phyloP scores from a whole-genome alignment of 1,140 invertebrate genomes.

The Plodia interpunctella region DNA sequence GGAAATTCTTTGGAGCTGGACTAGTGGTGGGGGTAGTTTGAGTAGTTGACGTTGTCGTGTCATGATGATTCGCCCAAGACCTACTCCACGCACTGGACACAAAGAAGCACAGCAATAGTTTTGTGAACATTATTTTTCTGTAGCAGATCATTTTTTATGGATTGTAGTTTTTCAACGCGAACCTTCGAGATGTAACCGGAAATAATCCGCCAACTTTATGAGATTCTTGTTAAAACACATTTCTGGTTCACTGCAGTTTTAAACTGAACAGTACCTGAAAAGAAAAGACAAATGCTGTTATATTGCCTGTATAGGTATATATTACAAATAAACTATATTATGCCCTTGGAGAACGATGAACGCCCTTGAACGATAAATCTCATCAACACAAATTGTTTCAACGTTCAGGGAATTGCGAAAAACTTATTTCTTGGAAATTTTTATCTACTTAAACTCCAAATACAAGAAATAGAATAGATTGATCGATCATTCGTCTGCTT shows the following conservation, averaged over 20 bases:
- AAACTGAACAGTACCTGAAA: constrained; percentile 48
- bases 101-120: constrained; percentile 55
- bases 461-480: no score
- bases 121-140: constrained; percentile 59
- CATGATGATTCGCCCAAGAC: constrained; percentile 76
- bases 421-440: no score
- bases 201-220: constrained; percentile 61
- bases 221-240: constrained; percentile 67
- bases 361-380: no score
- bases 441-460: no score
- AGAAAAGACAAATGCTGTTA: constrained; percentile 24
- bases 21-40: constrained; percentile 75
- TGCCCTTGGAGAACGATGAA: no score
- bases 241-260: constrained; percentile 36
- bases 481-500: no score
- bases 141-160: constrained; percentile 50
- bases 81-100: constrained; percentile 45
- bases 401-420: no score
- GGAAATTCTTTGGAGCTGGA: constrained; percentile 75
- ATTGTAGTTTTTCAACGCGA: constrained; percentile 37
- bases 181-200: constrained; percentile 47
- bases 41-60: constrained; percentile 71
- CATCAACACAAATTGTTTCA: no score
- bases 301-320: background rate
- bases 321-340: no score